A percentile compares a stretch with the other conserved stretches of the same genome.
Conservation (phyloP, 2,113 vertebrate species). For the Mixornis gularis region DNA sequence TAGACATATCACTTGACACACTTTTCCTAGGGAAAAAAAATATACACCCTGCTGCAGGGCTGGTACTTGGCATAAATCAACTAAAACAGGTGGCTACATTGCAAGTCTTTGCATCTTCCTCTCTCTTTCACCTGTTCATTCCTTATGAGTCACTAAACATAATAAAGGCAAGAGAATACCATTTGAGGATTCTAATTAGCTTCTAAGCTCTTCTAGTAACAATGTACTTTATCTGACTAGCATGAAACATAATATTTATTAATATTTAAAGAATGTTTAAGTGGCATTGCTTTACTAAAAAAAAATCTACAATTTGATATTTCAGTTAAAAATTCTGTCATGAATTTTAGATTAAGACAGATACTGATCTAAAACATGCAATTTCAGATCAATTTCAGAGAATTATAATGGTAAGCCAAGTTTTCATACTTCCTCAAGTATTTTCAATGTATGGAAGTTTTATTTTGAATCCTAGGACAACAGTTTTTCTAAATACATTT, state of each 20-base stretch:
- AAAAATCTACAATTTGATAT: neutral
- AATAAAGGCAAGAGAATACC: neutral
- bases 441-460: neutral
- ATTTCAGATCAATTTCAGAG: neutral
- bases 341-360: neutral
- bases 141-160: neutral
- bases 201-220: neutral
- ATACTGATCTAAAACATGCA: neutral
- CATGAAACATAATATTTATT: neutral
- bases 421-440: neutral
- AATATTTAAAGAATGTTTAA: neutral
- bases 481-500: neutral
- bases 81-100: neutral
- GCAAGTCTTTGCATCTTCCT: neutral
- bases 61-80: neutral
- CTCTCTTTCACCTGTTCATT: neutral
- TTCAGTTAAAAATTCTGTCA: neutral
- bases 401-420: neutral
- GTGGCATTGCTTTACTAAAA: neutral
- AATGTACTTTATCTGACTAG: neutral
- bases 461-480: neutral
- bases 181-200: neutral
- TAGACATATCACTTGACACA: neutral
- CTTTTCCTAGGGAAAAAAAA: neutral
- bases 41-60: neutral